A percentile compares a stretch with the other conserved stretches of the same genome.
phyloP scores from a whole-genome alignment of 2,113 vertebrate genomes.

The Pterophyllum scalare region DNA sequence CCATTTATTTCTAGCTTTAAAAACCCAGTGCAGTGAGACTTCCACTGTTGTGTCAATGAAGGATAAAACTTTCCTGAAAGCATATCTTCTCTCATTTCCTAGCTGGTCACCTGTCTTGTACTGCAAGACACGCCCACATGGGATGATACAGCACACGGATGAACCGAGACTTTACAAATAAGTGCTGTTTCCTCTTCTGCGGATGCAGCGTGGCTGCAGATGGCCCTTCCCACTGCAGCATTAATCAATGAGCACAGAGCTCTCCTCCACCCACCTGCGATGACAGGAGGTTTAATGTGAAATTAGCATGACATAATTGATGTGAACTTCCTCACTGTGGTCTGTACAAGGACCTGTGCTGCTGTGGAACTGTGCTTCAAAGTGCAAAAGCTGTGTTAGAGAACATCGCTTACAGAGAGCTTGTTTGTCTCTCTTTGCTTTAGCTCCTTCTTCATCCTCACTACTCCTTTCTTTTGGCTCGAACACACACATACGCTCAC shows the following conservation, averaged over 20 bases:
- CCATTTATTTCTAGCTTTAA: slow-evolving; percentile 49
- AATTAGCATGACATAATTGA: slow-evolving; percentile 57
- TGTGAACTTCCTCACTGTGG: slow-evolving; percentile 24
- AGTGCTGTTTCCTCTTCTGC: background rate
- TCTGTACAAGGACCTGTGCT: slow-evolving; percentile 20
- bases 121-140: background rate
- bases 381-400: slow-evolving; percentile 3
- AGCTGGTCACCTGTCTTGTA: background rate
- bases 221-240: slow-evolving; percentile 24
- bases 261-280: slow-evolving; percentile 48
- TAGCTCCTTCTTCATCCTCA: slow-evolving; percentile 5
- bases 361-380: slow-evolving; percentile 2
- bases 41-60: slow-evolving; percentile 3
- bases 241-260: slow-evolving; percentile 45
- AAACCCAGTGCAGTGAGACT: slow-evolving; percentile 8
- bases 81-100: background rate
- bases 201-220: slow-evolving; percentile 29
- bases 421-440: slow-evolving; percentile 13
- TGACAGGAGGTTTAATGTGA: slow-evolving; percentile 17
- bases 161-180: background rate
- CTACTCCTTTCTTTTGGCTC: slow-evolving; percentile 19
- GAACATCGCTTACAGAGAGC: slow-evolving; percentile 4
- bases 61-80: slow-evolving; percentile 15
- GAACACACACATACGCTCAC: slow-evolving; percentile 10
- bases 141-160: slow-evolving; percentile 5